These are phyloP conservation scores for Drosophila ercepeae DNA, from an alignment of 1,140 invertebrate species.

Conservation along the genomic window DNA sequence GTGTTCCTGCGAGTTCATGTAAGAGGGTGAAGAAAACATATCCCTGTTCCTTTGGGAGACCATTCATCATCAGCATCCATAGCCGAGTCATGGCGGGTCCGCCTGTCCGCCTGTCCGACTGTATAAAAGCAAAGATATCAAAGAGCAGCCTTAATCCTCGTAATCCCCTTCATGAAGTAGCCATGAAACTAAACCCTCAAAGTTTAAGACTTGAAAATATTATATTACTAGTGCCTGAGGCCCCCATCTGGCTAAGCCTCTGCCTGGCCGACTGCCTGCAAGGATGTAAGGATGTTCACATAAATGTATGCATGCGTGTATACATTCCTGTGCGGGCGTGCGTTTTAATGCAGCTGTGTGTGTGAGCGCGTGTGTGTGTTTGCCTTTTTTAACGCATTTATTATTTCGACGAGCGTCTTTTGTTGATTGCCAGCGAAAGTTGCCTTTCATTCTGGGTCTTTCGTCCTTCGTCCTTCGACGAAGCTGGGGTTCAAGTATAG, in stretches of 20 bases:
- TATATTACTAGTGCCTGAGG: not conserved
- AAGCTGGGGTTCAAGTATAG: slow-evolving; percentile 64
- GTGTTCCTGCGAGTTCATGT: no score
- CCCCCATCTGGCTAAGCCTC: not conserved
- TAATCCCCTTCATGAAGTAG: not conserved
- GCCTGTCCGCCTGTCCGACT: not conserved
- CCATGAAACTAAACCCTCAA: not conserved
- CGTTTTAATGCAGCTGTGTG: not conserved
- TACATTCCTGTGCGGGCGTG: slow-evolving; percentile 2
- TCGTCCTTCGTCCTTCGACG: slow-evolving; percentile 50
- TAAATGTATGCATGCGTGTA: slow-evolving; percentile 24
- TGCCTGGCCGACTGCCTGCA: not conserved
- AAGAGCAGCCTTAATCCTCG: not conserved
- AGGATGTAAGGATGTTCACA: slow-evolving; percentile 3
- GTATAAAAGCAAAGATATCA: not conserved
- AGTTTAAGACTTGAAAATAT: not conserved
- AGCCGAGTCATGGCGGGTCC: no score
- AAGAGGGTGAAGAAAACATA: not conserved
- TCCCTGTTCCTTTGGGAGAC: no score
- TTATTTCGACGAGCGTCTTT: slow-evolving; percentile 73
- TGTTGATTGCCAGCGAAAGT: slow-evolving; percentile 64
- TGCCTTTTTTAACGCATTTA: slow-evolving; percentile 71
- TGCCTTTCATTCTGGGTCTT: slow-evolving; percentile 44
- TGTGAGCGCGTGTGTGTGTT: slow-evolving; percentile 13
- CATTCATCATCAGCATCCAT: no score